phyloP scores from a whole-genome alignment of 2,888 invertebrate genomes.

The Lithosia quadra region DNA sequence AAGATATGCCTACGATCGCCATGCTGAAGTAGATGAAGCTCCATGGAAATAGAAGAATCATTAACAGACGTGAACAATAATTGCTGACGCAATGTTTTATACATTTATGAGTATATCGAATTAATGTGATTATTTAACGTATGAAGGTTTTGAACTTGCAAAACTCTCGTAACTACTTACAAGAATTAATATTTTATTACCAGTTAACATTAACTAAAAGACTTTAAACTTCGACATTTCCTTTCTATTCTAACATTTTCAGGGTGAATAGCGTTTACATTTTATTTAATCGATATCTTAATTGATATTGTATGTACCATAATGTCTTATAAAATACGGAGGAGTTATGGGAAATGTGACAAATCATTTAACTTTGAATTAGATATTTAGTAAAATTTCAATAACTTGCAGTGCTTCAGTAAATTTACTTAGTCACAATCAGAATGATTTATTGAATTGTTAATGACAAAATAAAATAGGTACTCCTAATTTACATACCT shows the following conservation, averaged over 20 bases:
- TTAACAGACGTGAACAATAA: conserved; percentile 13
- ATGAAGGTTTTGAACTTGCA: conserved; percentile 26
- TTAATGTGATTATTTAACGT: conserved; percentile 7
- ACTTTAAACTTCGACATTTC: conserved; percentile 21
- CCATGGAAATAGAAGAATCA: conserved; percentile 21
- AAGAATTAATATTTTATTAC: conserved; percentile 17
- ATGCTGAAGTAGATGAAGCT: conserved; percentile 24
- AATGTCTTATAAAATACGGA: no score
- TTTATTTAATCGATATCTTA: background rate
- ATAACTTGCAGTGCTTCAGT: no score
- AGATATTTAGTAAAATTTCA: no score
- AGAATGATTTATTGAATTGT: no score
- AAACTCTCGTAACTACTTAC: conserved; percentile 19
- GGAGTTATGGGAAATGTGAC: no score
- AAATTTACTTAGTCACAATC: no score
- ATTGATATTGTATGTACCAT: no score
- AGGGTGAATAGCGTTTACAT: conserved; percentile 9
- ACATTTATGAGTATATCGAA: conserved; percentile 16
- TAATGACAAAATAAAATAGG: no score
- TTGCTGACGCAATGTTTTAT: conserved; percentile 24
- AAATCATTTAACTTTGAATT: no score
- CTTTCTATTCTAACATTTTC: conserved; percentile 20
- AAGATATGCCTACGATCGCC: no score
- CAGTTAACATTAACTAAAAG: conserved; percentile 20
- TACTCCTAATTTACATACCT: no score